Percentiles rank a stretch among this genome's conserved stretches.
Conservation (phyloP, 2,113 vertebrate species). For the Trichechus manatus region DNA sequence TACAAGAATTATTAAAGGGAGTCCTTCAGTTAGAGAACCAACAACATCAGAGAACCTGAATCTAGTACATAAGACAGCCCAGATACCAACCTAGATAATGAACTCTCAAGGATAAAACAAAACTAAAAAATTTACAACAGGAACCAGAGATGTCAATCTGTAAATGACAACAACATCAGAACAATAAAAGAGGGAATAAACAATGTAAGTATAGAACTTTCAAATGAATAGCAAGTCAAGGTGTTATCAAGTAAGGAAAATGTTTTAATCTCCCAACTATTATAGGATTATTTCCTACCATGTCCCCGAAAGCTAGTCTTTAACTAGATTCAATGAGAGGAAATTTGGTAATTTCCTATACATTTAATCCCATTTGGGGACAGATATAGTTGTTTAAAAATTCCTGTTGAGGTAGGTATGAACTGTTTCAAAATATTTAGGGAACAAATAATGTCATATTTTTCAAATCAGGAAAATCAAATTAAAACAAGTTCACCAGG, state of each 20-base stretch:
- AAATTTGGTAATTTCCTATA: slow-evolving; percentile 40
- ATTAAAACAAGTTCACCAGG: slow-evolving; percentile 39
- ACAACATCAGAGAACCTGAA: no score
- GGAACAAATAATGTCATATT: slow-evolving; percentile 27
- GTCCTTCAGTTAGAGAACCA: no score
- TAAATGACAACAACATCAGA: no score
- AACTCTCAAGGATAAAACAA: no score
- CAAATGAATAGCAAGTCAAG: no score
- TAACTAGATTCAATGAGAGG: slow-evolving; percentile 19
- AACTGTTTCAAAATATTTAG: slow-evolving; percentile 35
- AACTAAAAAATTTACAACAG: no score
- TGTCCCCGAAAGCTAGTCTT: neutral
- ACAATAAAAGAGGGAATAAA: no score
- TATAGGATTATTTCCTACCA: neutral
- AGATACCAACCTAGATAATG: no score
- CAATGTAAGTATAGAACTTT: no score
- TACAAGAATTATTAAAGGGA: no score
- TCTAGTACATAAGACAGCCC: no score
- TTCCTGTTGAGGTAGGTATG: neutral
- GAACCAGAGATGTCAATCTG: no score
- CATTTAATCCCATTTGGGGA: neutral
- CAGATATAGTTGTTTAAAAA: neutral
- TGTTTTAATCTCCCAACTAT: neutral
- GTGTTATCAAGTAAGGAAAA: neutral
- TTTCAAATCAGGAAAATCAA: slow-evolving; percentile 56